Evolutionary conservation across 2,888 invertebrate species (phyloP).

Genomic region (Malthinus seriepunctatus): DNA sequence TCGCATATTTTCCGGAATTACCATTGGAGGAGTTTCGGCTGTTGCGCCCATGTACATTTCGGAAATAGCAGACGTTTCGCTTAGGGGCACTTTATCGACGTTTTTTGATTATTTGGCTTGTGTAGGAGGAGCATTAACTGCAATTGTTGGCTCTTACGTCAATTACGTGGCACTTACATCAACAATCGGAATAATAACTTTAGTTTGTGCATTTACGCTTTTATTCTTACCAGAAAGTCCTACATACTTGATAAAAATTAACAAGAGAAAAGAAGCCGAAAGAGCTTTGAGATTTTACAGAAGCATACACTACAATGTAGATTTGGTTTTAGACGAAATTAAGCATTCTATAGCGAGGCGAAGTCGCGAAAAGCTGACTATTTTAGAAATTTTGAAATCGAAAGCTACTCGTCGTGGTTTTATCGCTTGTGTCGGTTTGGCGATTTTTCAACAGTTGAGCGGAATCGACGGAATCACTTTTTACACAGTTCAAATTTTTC

Average conservation of each 20-base stretch:
- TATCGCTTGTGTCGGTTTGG: conserved; percentile 70
- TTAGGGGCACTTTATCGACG: conserved; percentile 78
- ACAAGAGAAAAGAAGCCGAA: conserved; percentile 60
- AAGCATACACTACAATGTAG: conserved; percentile 62
- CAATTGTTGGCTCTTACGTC: conserved; percentile 68
- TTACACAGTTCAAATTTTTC: conserved; percentile 72
- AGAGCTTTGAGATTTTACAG: conserved; percentile 69
- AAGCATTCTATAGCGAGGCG: conserved; percentile 51
- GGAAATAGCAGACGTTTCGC: conserved; percentile 78
- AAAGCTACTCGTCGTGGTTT: conserved; percentile 70
- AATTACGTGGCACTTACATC: conserved; percentile 69
- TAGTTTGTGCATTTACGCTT: conserved; percentile 65
- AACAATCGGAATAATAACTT: conserved; percentile 64
- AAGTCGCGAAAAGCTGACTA: conserved; percentile 49
- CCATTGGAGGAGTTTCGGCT: conserved; percentile 71
- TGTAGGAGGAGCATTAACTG: conserved; percentile 76
- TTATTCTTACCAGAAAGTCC: conserved; percentile 75
- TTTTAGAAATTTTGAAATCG: conserved; percentile 62
- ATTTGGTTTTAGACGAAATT: conserved; percentile 64
- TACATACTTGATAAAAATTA: conserved; percentile 65
- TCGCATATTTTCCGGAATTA: conserved; percentile 72
- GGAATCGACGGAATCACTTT: conserved; percentile 81
- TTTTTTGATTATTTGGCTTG: conserved; percentile 76
- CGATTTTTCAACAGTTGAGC: conserved; percentile 81
- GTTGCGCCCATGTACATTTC: conserved; percentile 82